phyloP scores from a whole-genome alignment of 2,113 vertebrate species.

The Scomber scombrus region DNA sequence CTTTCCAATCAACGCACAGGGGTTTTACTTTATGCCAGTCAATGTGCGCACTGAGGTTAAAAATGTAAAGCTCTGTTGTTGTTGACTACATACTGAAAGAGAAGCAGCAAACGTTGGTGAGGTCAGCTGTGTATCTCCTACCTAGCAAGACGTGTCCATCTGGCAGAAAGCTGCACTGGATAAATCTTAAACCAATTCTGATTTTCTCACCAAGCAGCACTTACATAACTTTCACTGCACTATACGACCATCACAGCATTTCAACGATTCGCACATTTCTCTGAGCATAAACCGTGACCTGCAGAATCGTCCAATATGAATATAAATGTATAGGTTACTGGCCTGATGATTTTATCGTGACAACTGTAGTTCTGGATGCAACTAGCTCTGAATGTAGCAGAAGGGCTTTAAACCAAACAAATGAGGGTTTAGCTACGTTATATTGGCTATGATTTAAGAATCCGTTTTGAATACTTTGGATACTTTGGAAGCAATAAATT shows the following conservation, averaged over 20 bases:
- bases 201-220: not conserved
- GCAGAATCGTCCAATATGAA: not conserved
- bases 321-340: too few species aligned
- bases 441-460: not conserved
- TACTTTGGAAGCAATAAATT: slow-evolving; percentile 17
- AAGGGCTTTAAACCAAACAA: not conserved
- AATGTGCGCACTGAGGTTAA: not conserved
- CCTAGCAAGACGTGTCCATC: not conserved
- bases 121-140: not conserved
- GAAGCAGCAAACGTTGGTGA: not conserved
- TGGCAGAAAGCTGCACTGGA: not conserved
- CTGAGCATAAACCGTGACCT: not conserved
- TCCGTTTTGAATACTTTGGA: slow-evolving; percentile 11
- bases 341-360: not conserved
- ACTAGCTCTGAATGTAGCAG: not conserved
- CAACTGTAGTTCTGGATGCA: not conserved
- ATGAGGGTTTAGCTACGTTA: not conserved
- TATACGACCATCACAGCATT: not conserved
- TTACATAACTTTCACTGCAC: not conserved
- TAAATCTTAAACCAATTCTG: too few species aligned
- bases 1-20: not conserved
- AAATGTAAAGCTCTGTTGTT: not conserved
- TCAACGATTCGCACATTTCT: not conserved
- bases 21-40: not conserved
- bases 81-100: not conserved